phyloP scores from a whole-genome alignment of 2,888 invertebrate genomes.

The Drosophila stalkeri region DNA sequence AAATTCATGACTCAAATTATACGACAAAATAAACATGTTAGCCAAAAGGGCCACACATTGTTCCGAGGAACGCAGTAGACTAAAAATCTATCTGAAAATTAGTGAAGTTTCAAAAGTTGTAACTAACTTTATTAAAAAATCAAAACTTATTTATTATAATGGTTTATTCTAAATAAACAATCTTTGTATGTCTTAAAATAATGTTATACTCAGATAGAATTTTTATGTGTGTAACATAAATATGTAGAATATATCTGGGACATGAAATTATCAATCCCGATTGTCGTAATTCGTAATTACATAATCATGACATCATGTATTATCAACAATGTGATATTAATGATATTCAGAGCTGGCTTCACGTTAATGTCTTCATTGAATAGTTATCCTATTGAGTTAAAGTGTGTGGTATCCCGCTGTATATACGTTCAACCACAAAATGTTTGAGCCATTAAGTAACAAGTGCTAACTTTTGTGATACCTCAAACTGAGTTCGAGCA shows the following conservation, averaged over 20 bases:
- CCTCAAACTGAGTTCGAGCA: constrained; percentile 39
- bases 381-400: not conserved
- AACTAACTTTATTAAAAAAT: no score
- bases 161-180: not conserved
- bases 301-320: no score
- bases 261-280: not conserved
- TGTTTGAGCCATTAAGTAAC: constrained; percentile 48
- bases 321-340: not conserved
- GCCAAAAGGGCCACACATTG: constrained; percentile 43
- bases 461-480: constrained; percentile 50
- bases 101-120: not conserved
- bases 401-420: not conserved
- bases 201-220: not conserved
- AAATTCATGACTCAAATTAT: constrained; percentile 24
- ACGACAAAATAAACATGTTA: constrained; percentile 60
- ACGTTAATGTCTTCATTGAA: not conserved
- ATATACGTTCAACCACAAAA: constrained; percentile 27
- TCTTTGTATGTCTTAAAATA: no score
- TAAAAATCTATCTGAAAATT: not conserved
- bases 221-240: not conserved
- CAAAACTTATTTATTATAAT: not conserved
- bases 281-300: not conserved
- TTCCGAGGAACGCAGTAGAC: constrained; percentile 5
- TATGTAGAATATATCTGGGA: not conserved
- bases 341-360: not conserved